Conservation (phyloP, 2,797 vertebrate species). For the Miichthys miiuy region DNA sequence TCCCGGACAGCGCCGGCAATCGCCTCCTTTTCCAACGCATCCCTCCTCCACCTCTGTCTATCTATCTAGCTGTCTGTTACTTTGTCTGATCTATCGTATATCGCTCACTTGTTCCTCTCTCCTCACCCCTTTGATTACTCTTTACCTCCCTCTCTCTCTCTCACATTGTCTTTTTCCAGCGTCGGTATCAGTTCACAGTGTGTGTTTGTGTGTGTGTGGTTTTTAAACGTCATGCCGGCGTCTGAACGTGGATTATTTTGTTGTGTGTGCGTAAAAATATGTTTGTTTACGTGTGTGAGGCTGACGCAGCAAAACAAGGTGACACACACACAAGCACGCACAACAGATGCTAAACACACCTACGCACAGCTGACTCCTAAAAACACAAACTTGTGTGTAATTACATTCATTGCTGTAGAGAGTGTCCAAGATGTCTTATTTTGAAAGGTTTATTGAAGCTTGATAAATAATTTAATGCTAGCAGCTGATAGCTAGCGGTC, state of each 20-base stretch:
- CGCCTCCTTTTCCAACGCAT: conserved; percentile 70
- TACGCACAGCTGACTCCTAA: neutral
- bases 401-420: neutral
- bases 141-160: conserved; percentile 33
- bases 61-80: conserved; percentile 2
- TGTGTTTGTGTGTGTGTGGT: conserved; percentile 20
- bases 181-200: conserved; percentile 30
- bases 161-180: conserved; percentile 44
- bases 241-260: neutral
- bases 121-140: conserved; percentile 42
- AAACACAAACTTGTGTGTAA: neutral
- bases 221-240: conserved; percentile 4
- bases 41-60: conserved; percentile 4
- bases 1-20: conserved; percentile 42
- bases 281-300: conserved; percentile 7
- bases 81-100: neutral
- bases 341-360: conserved; percentile 6
- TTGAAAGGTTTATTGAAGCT: too few species aligned
- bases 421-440: too few species aligned
- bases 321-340: conserved; percentile 24
- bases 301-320: conserved; percentile 46
- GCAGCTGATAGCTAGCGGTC: too few species aligned
- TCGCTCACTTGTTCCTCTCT: neutral
- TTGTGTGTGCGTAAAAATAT: neutral
- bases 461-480: too few species aligned